Base-by-base conservation (phyloP, 2,797 vertebrate genomes). In the Urocyon cinereoargenteus region DNA sequence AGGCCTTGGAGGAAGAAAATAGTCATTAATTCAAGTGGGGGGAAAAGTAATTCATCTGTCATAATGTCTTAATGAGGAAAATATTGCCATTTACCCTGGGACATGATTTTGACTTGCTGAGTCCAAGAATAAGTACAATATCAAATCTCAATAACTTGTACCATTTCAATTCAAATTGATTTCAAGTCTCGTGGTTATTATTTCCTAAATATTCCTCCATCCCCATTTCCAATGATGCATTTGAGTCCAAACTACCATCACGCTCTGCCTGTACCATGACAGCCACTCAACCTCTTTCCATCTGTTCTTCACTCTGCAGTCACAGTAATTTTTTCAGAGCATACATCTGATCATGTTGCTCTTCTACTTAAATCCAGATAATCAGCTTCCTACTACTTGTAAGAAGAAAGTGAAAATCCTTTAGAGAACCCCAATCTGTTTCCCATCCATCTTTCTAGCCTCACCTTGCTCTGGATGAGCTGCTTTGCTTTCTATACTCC, bases 31-130 rank as follows among this genome's bases (percentile, higher is more conserved):
- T 75, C n/a, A 79, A 61, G 51, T 79, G 19, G 53, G 61, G 26
- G 24, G 36, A 85, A 61, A 59, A 34, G 2, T 70, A 78, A 90
- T 40, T 91, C 51, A 73, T 91, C n/a, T n/a, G 18, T 75, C 59
- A 55, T 70, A 45, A 68, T 36, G 45, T 57, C 51, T 87, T 77
- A 59, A 55, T 22, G 57, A 93, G 49, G 72, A 94, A 94, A 84
- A 51, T 40, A 40, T 53, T 59, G 84, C n/a, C 18, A 64, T 70
- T 70, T 82, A 73, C 19, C 6, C 51, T 10, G 4, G 45, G 45
- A 40, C 12, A 66, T 61, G 19, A 62, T 84, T 92, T 79, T 36
- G 96, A 91, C 19, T 72, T 72, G 83, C 72, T 55, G 36, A 95
- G 86, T 89, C 62, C 21, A 83, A 72, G n/a, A 92, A 45, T 83